Evolutionary conservation across 1,140 invertebrate genomes (phyloP), one percentile per base, ranked within the genome.

Genomic region (Drosophila kurseongensis): DNA sequence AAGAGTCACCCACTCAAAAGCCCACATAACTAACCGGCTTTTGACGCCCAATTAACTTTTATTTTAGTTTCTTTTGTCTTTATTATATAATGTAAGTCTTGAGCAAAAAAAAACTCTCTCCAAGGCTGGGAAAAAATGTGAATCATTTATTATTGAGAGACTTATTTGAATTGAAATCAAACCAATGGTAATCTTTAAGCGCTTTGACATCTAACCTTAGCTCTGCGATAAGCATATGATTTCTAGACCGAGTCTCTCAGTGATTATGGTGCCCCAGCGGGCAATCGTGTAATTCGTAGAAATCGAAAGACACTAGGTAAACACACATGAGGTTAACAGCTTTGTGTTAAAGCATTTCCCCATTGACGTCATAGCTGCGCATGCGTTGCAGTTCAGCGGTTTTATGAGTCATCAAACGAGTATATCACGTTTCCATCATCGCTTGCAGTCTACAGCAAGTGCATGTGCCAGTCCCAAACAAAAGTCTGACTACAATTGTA

Each of bases 361-460:
- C 48, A 50, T 63, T 75, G 71, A 75, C 71, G 71, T 75, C 72
- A 75, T 63, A 65, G 52, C 40, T 45, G 69, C 72, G 69, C 72
- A 57, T 65, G 72, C 72, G 72, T 38, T 62, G 56, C 57, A 62
- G 35, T 40, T 23, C n/a, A 16, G 13, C 13, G 45, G 18, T 10
- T 68, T 10, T 13, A 48, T 69, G 50, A 71, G 27, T 71, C 67
- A 71, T 5, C 13, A 27, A 69, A 71, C 65, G 5, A 5, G 67
- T 71, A 48, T 47, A 16, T 14, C 23, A 35, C 35, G 23, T 23
- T 48, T 44, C 51, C 1, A 42, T 29, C 45, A 67, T 40, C 23
- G 16, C 52, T 18, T 40, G 38, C n/a, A 52, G 35, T 40, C 60
- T 59, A 5, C 14, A 35, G 5, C 54, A 23, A 29, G 10, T 71